phyloP scores from a whole-genome alignment of 1,140 invertebrate species.

The Penaeus japonicus region DNA sequence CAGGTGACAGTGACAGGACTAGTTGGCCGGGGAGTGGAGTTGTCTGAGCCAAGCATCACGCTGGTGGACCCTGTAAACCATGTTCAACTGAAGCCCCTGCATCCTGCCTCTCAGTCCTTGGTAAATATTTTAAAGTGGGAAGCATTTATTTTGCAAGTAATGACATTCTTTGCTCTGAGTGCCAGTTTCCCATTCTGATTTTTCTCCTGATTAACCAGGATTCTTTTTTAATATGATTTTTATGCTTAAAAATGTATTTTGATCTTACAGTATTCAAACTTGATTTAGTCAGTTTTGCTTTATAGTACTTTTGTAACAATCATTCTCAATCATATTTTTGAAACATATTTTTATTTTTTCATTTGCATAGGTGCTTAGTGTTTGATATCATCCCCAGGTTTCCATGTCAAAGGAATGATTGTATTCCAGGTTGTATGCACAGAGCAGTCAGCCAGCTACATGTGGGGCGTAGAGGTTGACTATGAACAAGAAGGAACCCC shows the following conservation, averaged over 20 bases:
- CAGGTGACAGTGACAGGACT: conserved; percentile 72
- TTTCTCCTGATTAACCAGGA: too few relatives aligned
- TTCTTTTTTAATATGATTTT: too few relatives aligned
- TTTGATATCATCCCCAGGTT: too few relatives aligned
- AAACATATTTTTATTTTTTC: too few relatives aligned
- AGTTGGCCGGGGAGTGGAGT: conserved; percentile 69
- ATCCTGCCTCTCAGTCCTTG: conserved; percentile 41
- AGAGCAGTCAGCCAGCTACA: conserved; percentile 77
- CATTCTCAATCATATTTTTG: too few relatives aligned
- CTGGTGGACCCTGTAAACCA: conserved; percentile 60
- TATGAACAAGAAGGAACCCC: conserved; percentile 68
- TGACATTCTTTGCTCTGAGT: not conserved
- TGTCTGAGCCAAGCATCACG: conserved; percentile 70
- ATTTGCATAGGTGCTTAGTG: too few relatives aligned
- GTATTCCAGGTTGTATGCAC: conserved; percentile 69
- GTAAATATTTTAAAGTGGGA: conserved; percentile 20
- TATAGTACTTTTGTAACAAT: too few relatives aligned
- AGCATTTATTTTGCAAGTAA: not conserved
- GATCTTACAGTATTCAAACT: too few relatives aligned
- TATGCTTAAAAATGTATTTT: too few relatives aligned
- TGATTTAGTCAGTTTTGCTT: too few relatives aligned
- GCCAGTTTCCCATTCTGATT: not conserved
- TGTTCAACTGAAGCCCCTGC: conserved; percentile 26
- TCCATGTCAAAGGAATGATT: too few relatives aligned
- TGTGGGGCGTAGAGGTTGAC: conserved; percentile 78